Base-by-base conservation (phyloP, 2,113 vertebrate species). In the Vanacampus margaritifer region DNA sequence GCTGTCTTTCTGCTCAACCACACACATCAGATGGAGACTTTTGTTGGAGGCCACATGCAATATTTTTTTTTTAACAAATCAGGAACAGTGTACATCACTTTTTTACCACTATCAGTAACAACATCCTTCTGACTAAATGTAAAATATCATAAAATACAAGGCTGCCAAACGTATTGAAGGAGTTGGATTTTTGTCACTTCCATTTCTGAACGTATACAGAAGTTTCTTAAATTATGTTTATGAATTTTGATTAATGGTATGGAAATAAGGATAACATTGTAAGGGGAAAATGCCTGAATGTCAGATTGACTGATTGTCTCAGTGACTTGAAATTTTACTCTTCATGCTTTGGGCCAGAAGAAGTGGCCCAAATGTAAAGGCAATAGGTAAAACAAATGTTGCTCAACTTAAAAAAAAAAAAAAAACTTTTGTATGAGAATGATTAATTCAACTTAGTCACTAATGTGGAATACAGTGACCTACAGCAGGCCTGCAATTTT, bases 141-240 rank as follows among this genome's bases (percentile, higher is more conserved):
- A 32, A 54, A 68, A 67, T 58, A 70, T 72, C 69, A 69, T 75
- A 73, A 84, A 84, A 68, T 48, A 77, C 81, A 74, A 77, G 59
- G 50, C 79, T 64, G 45, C 66, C 26, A 12, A 32, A 64, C 37
- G 2, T 19, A 46, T 46, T 1, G 3, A 46, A 14, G 9, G n/a
- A 41, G 53, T 68, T 68, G 39, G 73, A 73, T 63, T 72, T 80
- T 73, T 69, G 9, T 12, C 28, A 60, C 75, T 78, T 75, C n/a
- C n/a, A n/a, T n/a, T n/a, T n/a, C n/a, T n/a, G n/a, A n/a, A n/a
- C n/a, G n/a, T n/a, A n/a, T n/a, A n/a, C n/a, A 26, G 67, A 66
- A 60, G 61, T 58, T 37, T 67, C 46, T 56, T 62, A 75, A 70
- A 76, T 16, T 54, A 72, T 51, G 62, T 21, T 61, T 66, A 73